phyloP scores from a whole-genome alignment of 2,797 vertebrate genomes.

The Pantherophis alleghaniensis region DNA sequence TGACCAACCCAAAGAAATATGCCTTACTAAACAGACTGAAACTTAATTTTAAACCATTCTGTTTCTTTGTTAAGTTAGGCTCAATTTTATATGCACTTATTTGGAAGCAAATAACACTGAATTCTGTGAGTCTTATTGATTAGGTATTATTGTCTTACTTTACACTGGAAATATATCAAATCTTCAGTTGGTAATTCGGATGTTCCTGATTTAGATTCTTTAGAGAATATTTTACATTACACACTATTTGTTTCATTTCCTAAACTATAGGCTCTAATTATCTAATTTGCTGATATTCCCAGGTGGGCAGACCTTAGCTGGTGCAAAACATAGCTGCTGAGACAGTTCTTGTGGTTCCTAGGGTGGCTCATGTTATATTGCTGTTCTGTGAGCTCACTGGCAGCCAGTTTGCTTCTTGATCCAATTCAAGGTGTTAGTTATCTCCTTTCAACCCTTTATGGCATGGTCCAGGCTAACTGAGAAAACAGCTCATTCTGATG shows the following conservation, averaged over 20 bases:
- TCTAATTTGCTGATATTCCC: not conserved
- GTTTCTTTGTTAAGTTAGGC: not conserved
- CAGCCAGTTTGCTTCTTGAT: no score
- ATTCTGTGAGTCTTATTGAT: not conserved
- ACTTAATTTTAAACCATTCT: not conserved
- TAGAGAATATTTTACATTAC: slow-evolving; percentile 10
- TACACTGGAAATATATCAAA: not conserved
- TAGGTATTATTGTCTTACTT: not conserved
- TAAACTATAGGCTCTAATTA: slow-evolving; percentile 5
- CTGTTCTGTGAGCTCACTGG: no score
- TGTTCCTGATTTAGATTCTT: not conserved
- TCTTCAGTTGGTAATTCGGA: not conserved
- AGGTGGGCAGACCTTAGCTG: not conserved
- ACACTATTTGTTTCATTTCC: slow-evolving; percentile 12
- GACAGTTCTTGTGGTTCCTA: no score
- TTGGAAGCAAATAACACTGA: not conserved
- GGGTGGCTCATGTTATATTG: no score
- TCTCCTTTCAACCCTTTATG: no score
- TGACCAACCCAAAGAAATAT: not conserved
- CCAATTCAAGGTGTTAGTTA: no score
- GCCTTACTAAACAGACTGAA: not conserved
- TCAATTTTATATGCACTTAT: not conserved
- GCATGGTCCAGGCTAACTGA: not conserved
- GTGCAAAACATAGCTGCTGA: no score
- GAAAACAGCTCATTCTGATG: not conserved